Evolutionary conservation across 2,113 vertebrate genomes (phyloP).

Genomic region (Sakesphorus luctuosus): DNA sequence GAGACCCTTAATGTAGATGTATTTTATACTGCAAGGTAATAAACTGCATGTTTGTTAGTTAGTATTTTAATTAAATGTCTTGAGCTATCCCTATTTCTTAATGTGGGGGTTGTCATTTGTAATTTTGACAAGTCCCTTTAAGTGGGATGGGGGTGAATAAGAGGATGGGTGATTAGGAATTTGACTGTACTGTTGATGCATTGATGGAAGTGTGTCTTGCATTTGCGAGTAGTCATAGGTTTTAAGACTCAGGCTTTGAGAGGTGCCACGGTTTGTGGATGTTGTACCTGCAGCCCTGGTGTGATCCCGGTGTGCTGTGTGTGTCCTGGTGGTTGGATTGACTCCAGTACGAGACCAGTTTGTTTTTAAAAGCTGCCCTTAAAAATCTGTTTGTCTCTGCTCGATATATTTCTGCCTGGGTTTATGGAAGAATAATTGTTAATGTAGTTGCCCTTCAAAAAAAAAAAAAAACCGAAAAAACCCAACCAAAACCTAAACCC

Average conservation of each 20-base stretch:
- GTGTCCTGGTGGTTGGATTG: not conserved
- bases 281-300: not conserved
- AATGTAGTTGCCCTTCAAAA: not conserved
- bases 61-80: constrained; percentile 71
- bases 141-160: constrained; percentile 13
- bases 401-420: not conserved
- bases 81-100: constrained; percentile 53
- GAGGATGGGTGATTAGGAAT: constrained; percentile 37
- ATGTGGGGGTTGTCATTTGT: constrained; percentile 38
- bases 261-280: constrained; percentile 13
- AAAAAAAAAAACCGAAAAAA: not conserved
- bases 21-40: constrained; percentile 74
- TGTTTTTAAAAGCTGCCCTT: constrained; percentile 1
- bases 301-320: not conserved
- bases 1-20: constrained; percentile 74
- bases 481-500: too few species aligned
- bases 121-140: constrained; percentile 66
- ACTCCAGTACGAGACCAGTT: not conserved
- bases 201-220: constrained; percentile 36
- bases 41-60: constrained; percentile 78
- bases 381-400: not conserved
- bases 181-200: constrained; percentile 40
- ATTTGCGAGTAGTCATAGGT: constrained; percentile 21
- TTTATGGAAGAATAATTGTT: not conserved
- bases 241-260: not conserved